Base-by-base conservation (phyloP, 1,140 invertebrate genomes). In the Heliconius eleuchia region DNA sequence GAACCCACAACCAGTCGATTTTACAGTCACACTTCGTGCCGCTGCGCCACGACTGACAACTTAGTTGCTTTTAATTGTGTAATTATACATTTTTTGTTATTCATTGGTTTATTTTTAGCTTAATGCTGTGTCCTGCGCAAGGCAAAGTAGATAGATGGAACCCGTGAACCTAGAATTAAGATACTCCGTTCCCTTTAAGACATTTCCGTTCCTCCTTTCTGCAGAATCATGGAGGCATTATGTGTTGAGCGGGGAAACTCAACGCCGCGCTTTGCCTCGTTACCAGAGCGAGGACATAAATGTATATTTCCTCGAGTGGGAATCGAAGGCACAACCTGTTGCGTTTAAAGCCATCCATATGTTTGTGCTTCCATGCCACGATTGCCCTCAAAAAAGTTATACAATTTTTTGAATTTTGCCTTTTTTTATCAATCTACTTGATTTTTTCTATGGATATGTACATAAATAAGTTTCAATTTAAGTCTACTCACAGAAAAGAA, bases 61-160 rank as follows among this genome's bases (percentile, higher is more conserved):
- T 23, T 23, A 23, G 11, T 77, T 37, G 27, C 27, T 52, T 71
- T 77, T 19, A 77, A 30, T 77, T 34, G 23, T 60, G 42, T 37
- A 55, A n/a, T 72, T 34, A 72, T 72, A 4, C 3, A n/a, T 37
- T 71, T 34, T 19, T 11, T n/a, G n/a, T 23, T 9, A 19, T 19
- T 57, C 23, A n/a, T 8, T 57, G 16, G 23, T n/a, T 57, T 57
- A n/a, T 57, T n/a, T n/a, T 9, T n/a, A 57, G n/a, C 55, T 57
- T 23, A 5, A 57, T 9, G 52, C 19, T n/a, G 19, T 55, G n/a
- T 57, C 52, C 19, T 18, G 52, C 0, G 16, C 16, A 55, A 3
- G 4, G 42, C 19, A n/a, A 16, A 5, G 19, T 55, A 55, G 52
- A 16, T 16, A n/a, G 16, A 55, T 9, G 42, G 11, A 46, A 46